Conservation (phyloP, 2,888 invertebrate genomes). For the Amphiduros pacificus region DNA sequence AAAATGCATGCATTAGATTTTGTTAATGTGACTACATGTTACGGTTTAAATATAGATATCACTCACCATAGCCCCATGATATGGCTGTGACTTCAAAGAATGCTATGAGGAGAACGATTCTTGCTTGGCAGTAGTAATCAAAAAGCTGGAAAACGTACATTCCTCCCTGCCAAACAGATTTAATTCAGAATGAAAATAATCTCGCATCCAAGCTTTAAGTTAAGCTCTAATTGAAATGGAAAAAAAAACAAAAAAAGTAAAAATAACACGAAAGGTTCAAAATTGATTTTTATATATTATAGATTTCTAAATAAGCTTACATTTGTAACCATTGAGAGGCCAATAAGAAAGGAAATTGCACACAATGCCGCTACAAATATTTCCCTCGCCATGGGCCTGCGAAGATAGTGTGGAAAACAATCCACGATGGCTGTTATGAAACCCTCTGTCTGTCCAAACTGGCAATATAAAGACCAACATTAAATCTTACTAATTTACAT, state of each 20-base stretch:
- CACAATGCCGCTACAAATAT: conserved; percentile 65
- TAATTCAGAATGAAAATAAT: too few relatives aligned
- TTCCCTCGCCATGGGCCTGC: conserved; percentile 63
- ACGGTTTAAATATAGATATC: conserved; percentile 47
- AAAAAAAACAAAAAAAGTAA: too few relatives aligned
- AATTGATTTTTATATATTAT: too few relatives aligned
- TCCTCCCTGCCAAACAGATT: conserved; percentile 67
- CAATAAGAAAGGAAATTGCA: conserved; percentile 64
- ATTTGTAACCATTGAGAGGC: conserved; percentile 66
- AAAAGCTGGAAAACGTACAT: conserved; percentile 71
- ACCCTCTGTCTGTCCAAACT: conserved; percentile 69
- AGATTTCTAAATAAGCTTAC: conserved; percentile 62
- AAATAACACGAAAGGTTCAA: too few relatives aligned
- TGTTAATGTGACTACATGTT: background rate
- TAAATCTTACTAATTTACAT: too few relatives aligned
- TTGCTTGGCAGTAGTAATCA: conserved; percentile 69
- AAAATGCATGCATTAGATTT: background rate
- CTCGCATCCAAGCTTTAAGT: too few relatives aligned
- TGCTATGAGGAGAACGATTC: conserved; percentile 67
- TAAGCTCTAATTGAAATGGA: too few relatives aligned
- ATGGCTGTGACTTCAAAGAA: conserved; percentile 77
- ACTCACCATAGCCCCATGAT: conserved; percentile 73
- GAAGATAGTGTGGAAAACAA: conserved; percentile 64
- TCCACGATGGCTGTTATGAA: conserved; percentile 68
- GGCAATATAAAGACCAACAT: too few relatives aligned